These are phyloP conservation scores for Zaprionus kolodkinae DNA, from an alignment of 1,140 invertebrate genomes.

Conservation along the genomic window DNA sequence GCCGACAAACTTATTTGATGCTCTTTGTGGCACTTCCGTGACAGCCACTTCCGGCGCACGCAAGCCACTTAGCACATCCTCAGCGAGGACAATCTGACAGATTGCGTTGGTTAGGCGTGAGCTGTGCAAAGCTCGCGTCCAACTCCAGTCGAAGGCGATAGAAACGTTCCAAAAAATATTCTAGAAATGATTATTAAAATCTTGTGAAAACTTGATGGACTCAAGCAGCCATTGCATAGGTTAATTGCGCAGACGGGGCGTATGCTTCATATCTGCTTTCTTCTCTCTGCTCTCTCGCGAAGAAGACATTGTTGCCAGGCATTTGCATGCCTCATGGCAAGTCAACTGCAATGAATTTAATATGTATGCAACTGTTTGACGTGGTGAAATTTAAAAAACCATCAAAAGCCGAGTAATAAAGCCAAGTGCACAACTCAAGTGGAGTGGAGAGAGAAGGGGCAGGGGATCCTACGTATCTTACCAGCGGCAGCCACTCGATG, in stretches of 20 bases:
- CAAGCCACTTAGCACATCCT: constrained; percentile 58
- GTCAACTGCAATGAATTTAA: constrained; percentile 27
- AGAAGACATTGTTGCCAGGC: not conserved
- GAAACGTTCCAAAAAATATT: not conserved
- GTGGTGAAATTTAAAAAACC: constrained; percentile 58
- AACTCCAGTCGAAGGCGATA: not conserved
- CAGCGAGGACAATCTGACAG: constrained; percentile 13
- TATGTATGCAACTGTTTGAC: constrained; percentile 52
- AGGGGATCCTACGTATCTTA: constrained; percentile 42
- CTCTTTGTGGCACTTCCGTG: constrained; percentile 73
- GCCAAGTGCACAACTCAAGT: constrained; percentile 46
- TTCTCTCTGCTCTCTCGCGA: not conserved
- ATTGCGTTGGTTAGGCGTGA: constrained; percentile 3
- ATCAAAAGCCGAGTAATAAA: constrained; percentile 50
- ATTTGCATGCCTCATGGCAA: not conserved
- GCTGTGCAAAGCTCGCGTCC: not conserved
- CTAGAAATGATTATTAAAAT: not conserved
- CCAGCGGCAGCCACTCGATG: constrained; percentile 56
- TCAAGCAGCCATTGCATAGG: not conserved
- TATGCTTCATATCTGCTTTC: not conserved
- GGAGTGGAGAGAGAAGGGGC: constrained; percentile 19
- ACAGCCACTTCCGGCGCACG: constrained; percentile 55
- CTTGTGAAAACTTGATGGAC: not conserved
- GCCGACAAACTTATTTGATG: constrained; percentile 46
- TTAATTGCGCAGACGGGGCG: not conserved